These are phyloP conservation scores for Bothrops jararaca DNA, from an alignment of 2,113 vertebrate genomes.

Conservation along the genomic window DNA sequence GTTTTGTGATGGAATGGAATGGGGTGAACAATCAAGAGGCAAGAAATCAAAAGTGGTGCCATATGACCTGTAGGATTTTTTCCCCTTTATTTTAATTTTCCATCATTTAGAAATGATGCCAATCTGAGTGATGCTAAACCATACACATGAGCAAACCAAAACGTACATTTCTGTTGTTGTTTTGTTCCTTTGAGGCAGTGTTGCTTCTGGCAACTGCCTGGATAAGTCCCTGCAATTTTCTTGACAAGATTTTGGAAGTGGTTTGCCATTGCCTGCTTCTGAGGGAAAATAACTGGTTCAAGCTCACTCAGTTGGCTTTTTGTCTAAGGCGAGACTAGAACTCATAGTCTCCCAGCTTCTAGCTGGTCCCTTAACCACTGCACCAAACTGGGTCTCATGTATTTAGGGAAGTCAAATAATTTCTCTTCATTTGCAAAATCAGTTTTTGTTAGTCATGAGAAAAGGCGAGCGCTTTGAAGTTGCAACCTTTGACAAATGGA, in stretches of 20 bases:
- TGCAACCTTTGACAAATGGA: neutral
- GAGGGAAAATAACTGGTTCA: neutral
- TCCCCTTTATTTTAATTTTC: neutral
- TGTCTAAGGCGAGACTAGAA: neutral
- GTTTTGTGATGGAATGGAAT: neutral
- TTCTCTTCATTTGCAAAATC: neutral
- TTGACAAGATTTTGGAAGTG: neutral
- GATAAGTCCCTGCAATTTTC: neutral
- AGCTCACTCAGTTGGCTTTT: neutral
- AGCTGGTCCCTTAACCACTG: neutral
- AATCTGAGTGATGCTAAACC: neutral
- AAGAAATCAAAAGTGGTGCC: neutral
- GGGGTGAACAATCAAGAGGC: neutral
- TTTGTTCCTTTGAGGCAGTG: neutral
- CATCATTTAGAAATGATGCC: neutral
- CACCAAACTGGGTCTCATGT: neutral
- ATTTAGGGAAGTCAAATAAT: neutral
- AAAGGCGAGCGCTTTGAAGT: neutral
- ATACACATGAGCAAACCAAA: neutral
- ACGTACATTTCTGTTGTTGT: neutral
- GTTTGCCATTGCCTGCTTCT: neutral
- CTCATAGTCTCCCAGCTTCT: neutral
- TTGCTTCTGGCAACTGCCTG: neutral
- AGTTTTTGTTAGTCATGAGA: neutral
- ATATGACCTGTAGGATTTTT: neutral